A percentile compares a stretch with the other conserved stretches of the same genome.
Conservation (phyloP, 2,797 vertebrate species). For the Mus caroli region DNA sequence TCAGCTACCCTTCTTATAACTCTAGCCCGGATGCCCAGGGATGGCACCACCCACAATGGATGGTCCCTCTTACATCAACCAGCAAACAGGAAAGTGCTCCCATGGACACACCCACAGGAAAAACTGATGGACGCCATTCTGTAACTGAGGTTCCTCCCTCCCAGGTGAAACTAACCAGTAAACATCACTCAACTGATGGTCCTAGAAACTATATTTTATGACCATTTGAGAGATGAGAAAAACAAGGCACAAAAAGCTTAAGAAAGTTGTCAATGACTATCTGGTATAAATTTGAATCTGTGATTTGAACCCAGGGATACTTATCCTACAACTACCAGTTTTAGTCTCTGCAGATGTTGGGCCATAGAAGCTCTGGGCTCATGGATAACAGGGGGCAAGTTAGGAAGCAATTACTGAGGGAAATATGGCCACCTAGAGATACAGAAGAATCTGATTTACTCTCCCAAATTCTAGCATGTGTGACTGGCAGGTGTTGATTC, state of each 20-base stretch:
- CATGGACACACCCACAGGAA: neutral
- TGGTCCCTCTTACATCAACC: neutral
- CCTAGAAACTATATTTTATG: slow-evolving; percentile 1
- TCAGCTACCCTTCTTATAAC: neutral
- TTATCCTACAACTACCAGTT: slow-evolving; percentile 12
- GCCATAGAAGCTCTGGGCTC: slow-evolving; percentile 18
- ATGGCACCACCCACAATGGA: neutral
- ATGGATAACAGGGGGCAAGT: neutral
- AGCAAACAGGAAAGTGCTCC: neutral
- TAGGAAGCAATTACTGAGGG: neutral
- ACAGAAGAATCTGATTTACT: neutral
- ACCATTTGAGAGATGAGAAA: slow-evolving; percentile 44
- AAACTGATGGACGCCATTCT: neutral
- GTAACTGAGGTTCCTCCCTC: neutral
- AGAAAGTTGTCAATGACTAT: neutral
- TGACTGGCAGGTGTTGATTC: neutral
- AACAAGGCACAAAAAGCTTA: slow-evolving; percentile 45
- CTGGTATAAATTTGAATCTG: neutral
- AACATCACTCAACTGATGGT: slow-evolving; percentile 5
- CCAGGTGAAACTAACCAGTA: neutral
- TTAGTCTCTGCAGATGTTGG: slow-evolving; percentile 4
- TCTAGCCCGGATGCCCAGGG: neutral
- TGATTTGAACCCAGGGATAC: slow-evolving; percentile 19
- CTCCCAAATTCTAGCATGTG: neutral
- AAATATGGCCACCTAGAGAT: neutral